These are phyloP conservation scores for Alloscopus bannaensis DNA, from an alignment of 2,888 invertebrate genomes.

Conservation along the genomic window DNA sequence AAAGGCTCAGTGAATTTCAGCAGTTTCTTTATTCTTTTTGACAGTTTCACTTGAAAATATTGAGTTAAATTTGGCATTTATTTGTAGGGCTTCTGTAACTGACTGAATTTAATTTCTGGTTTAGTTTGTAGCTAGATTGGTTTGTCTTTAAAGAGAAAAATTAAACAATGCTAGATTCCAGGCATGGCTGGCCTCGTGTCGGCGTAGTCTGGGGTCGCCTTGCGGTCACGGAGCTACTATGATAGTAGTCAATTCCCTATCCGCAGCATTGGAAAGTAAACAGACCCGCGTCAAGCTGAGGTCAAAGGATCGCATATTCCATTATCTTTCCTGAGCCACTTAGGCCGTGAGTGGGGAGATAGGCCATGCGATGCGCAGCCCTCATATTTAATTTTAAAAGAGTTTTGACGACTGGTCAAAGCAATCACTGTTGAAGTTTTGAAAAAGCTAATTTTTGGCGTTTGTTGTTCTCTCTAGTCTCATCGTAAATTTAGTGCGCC, in stretches of 20 bases:
- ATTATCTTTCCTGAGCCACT: constrained; percentile 72
- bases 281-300: constrained; percentile 65
- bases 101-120: no score
- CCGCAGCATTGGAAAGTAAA: constrained; percentile 71
- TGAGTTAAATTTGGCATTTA: no score
- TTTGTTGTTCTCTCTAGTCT: constrained; percentile 83
- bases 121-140: no score
- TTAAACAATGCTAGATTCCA: constrained; percentile 67
- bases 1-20: no score
- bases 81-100: no score
- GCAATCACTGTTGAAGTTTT: no score
- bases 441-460: no score
- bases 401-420: no score
- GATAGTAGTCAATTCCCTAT: constrained; percentile 69
- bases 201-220: constrained; percentile 59
- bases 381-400: constrained; percentile 18
- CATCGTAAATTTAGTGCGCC: constrained; percentile 99
- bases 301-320: constrained; percentile 72
- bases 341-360: constrained; percentile 70
- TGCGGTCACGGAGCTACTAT: constrained; percentile 69
- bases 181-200: constrained; percentile 59
- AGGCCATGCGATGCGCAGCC: constrained; percentile 72
- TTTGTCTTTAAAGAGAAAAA: no score
- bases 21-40: no score
- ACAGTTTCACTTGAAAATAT: no score